These are phyloP conservation scores for Brachypalpus laphriformis DNA, from an alignment of 2,888 invertebrate species.

Conservation along the genomic window DNA sequence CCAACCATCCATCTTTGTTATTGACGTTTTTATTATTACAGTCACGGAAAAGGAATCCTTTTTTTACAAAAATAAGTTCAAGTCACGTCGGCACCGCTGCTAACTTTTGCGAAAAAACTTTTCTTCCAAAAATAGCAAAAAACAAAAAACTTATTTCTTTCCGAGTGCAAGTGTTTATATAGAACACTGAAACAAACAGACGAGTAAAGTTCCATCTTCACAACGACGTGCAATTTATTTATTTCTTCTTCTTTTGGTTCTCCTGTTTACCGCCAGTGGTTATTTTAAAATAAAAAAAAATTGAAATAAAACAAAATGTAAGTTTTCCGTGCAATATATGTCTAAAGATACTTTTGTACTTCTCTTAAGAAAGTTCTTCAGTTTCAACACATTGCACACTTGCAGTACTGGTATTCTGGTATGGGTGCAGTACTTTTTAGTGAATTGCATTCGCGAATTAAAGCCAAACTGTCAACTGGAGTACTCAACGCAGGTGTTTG, in stretches of 20 bases:
- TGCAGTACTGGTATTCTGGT: neutral
- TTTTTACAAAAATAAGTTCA: constrained; percentile 22
- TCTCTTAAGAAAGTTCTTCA: constrained; percentile 14
- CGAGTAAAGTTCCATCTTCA: constrained; percentile 38
- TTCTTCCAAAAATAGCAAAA: constrained; percentile 38
- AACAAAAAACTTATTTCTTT: constrained; percentile 11
- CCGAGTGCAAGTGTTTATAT: constrained; percentile 38
- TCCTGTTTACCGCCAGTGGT: constrained; percentile 55
- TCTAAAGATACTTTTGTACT: constrained; percentile 23
- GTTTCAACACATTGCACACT: neutral
- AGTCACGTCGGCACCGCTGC: constrained; percentile 60
- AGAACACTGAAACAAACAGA: constrained; percentile 34
- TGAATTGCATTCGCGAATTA: too few species aligned
- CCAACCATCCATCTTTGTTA: neutral
- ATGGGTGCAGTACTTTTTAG: too few species aligned
- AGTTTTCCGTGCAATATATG: constrained; percentile 11
- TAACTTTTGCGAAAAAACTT: constrained; percentile 57
- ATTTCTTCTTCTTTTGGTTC: constrained; percentile 27
- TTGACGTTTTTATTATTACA: constrained; percentile 47
- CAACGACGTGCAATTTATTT: constrained; percentile 34
- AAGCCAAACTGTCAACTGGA: too few species aligned
- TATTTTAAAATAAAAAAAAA: constrained; percentile 34
- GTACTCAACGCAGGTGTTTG: too few species aligned
- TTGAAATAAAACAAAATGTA: constrained; percentile 16
- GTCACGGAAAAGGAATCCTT: constrained; percentile 51